phyloP scores from a whole-genome alignment of 2,113 vertebrate species.

The Sphaerodactylus townsendi region DNA sequence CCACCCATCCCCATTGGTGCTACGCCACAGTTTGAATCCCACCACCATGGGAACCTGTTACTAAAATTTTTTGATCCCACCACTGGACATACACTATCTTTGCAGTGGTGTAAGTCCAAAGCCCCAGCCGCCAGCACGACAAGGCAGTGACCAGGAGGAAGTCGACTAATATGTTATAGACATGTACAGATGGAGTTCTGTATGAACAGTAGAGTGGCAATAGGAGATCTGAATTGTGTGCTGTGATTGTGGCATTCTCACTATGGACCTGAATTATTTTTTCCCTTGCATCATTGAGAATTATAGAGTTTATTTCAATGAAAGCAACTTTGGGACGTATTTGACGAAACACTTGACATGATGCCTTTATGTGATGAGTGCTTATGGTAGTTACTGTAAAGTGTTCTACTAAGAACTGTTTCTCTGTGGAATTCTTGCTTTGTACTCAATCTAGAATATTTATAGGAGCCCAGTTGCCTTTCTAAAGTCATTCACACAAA shows the following conservation, averaged over 20 bases:
- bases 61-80: no score
- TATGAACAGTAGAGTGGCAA: neutral
- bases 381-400: neutral
- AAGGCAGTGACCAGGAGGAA: no score
- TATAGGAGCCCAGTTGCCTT: conserved; percentile 16
- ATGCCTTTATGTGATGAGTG: neutral
- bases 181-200: neutral
- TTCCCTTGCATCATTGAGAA: neutral
- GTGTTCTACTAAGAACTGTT: neutral
- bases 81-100: no score
- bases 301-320: neutral
- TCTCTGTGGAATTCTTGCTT: neutral
- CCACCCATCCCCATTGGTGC: no score
- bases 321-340: neutral
- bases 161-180: neutral
- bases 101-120: no score
- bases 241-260: neutral
- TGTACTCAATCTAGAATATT: neutral
- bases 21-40: no score
- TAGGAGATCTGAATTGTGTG: neutral
- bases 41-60: no score
- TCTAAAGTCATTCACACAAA: conserved; percentile 14
- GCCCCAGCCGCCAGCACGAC: no score
- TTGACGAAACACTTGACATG: neutral
- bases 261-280: neutral